These are phyloP conservation scores for Pomacea canaliculata DNA, from an alignment of 2,888 invertebrate genomes.

Conservation along the genomic window DNA sequence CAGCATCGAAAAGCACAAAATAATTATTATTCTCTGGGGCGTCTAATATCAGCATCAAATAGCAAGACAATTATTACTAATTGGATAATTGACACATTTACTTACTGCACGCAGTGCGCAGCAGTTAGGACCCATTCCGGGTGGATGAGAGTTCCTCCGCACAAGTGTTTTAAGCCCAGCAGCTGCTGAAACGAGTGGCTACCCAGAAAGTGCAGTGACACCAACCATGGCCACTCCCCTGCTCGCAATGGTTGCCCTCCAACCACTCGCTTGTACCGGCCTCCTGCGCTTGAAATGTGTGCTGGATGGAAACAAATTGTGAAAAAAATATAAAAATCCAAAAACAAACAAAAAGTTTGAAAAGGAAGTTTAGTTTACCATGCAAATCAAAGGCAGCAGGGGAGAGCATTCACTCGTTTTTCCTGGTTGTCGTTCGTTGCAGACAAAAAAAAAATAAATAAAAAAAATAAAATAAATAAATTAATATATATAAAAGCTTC, in stretches of 20 bases:
- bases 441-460: no score
- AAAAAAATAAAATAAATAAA: no score
- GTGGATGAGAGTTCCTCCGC: conserved; percentile 51
- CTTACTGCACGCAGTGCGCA: conserved; percentile 53
- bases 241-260: conserved; percentile 35
- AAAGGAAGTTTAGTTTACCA: neutral
- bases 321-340: neutral
- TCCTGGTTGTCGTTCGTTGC: no score
- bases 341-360: neutral
- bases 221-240: conserved; percentile 46
- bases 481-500: no score
- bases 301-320: neutral
- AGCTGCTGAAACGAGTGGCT: conserved; percentile 37
- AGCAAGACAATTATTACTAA: no score
- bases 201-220: conserved; percentile 41
- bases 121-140: conserved; percentile 53
- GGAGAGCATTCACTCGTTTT: neutral
- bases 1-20: no score
- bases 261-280: conserved; percentile 34
- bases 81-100: neutral
- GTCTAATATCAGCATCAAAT: no score
- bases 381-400: no score
- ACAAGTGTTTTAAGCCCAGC: conserved; percentile 43
- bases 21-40: no score
- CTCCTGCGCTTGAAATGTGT: neutral